These are phyloP conservation scores for Eristalinus sepulchralis DNA, from an alignment of 2,888 invertebrate species.

Conservation along the genomic window DNA sequence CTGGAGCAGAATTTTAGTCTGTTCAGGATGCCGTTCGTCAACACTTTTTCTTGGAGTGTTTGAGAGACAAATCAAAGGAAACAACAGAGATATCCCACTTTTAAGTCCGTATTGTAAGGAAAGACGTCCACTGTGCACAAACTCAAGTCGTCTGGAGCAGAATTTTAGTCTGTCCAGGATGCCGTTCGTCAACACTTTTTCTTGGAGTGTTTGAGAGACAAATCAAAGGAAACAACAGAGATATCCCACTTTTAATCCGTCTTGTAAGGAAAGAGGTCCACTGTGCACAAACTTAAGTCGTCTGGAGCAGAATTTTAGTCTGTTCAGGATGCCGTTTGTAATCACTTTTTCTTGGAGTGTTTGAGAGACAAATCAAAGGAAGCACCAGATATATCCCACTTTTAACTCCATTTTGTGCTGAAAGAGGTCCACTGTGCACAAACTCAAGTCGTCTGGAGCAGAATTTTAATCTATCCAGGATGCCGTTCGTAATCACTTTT, in stretches of 20 bases:
- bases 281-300: slow-evolving; percentile 53
- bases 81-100: not conserved
- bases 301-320: slow-evolving; percentile 59
- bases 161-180: slow-evolving; percentile 23
- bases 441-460: slow-evolving; percentile 49
- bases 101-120: not conserved
- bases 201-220: slow-evolving; percentile 19
- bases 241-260: slow-evolving; percentile 24
- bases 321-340: slow-evolving; percentile 72
- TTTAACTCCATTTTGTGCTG: slow-evolving; percentile 30
- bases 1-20: slow-evolving; percentile 24
- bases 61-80: slow-evolving; percentile 14
- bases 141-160: slow-evolving; percentile 13
- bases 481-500: slow-evolving; percentile 52
- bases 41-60: slow-evolving; percentile 22
- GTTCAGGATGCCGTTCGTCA: slow-evolving; percentile 22
- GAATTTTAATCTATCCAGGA: slow-evolving; percentile 46
- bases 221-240: not conserved
- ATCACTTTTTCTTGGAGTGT: slow-evolving; percentile 46
- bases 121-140: not conserved
- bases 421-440: not conserved
- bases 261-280: not conserved
- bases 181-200: slow-evolving; percentile 19
- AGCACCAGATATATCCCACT: slow-evolving; percentile 32
- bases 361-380: slow-evolving; percentile 36